phyloP scores from a whole-genome alignment of 2,113 vertebrate genomes.

The Nanorana parkeri region DNA sequence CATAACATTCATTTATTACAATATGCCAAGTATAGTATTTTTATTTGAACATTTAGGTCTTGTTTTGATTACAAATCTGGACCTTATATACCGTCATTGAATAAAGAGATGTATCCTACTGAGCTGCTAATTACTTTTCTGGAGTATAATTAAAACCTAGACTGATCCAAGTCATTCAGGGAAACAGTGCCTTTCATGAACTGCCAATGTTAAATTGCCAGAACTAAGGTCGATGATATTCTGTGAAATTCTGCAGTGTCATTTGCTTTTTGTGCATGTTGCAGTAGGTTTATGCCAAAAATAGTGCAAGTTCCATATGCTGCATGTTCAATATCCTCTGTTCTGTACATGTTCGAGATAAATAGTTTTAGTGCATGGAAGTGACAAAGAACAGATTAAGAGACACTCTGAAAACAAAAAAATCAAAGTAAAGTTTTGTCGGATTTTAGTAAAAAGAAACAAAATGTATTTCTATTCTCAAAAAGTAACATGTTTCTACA shows the following conservation, averaged over 20 bases:
- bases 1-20: too few relatives aligned
- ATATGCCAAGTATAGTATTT: too few relatives aligned
- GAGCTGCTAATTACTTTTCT: conserved; percentile 9
- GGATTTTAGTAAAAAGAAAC: too few relatives aligned
- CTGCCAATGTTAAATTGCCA: conserved; percentile 30
- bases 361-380: too few relatives aligned
- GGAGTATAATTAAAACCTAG: conserved; percentile 25
- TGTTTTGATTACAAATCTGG: conserved; percentile 2
- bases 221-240: conserved; percentile 25
- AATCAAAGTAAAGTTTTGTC: too few relatives aligned
- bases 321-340: neutral
- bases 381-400: too few relatives aligned
- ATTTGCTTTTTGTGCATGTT: neutral
- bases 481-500: too few relatives aligned
- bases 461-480: too few relatives aligned
- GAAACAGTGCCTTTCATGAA: conserved; percentile 45
- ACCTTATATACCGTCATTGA: neutral
- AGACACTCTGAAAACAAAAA: too few relatives aligned
- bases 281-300: neutral
- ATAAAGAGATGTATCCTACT: conserved; percentile 8
- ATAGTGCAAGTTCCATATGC: neutral
- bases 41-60: neutral
- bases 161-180: conserved; percentile 42
- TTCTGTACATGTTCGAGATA: too few relatives aligned
- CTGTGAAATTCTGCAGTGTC: neutral